phyloP scores from a whole-genome alignment of 2,797 vertebrate species.

The Danio albolineatus region DNA sequence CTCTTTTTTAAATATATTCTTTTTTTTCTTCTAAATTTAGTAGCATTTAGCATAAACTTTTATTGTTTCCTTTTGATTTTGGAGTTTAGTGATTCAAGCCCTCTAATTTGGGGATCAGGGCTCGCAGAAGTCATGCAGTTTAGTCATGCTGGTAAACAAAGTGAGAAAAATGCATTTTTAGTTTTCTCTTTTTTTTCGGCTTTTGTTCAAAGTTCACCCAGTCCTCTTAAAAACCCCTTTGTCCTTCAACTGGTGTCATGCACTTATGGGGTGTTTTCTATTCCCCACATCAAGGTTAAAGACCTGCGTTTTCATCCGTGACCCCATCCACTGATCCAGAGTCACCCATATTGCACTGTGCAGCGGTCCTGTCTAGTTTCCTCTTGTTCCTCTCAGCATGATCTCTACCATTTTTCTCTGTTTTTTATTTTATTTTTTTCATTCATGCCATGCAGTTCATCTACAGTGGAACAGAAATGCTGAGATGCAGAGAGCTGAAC shows the following conservation, averaged over 20 bases:
- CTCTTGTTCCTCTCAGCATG: conserved; percentile 46
- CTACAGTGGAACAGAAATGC: conserved; percentile 72
- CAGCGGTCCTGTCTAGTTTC: conserved; percentile 15
- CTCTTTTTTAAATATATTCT: conserved; percentile 64
- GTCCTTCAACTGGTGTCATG: conserved; percentile 66
- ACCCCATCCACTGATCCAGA: conserved; percentile 13
- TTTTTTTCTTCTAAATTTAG: conserved; percentile 64
- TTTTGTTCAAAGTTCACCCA: conserved; percentile 66
- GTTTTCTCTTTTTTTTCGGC: conserved; percentile 66
- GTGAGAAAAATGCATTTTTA: conserved; percentile 78
- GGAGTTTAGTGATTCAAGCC: conserved; percentile 73
- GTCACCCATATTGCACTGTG: conserved; percentile 41
- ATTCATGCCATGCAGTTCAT: conserved; percentile 82
- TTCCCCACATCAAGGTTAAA: conserved; percentile 50
- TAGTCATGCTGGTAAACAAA: conserved; percentile 85
- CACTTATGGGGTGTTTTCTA: conserved; percentile 54
- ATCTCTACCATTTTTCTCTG: conserved; percentile 56
- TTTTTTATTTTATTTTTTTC: conserved; percentile 53
- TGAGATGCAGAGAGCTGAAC: conserved; percentile 64
- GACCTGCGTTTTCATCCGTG: conserved; percentile 44
- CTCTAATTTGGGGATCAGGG: conserved; percentile 74
- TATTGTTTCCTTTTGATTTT: conserved; percentile 64
- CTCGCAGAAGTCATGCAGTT: conserved; percentile 83
- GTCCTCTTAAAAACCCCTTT: conserved; percentile 59
- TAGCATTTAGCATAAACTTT: conserved; percentile 75